Evolutionary conservation across 2,888 invertebrate species (phyloP).

Genomic region (Cephus nigrinus): DNA sequence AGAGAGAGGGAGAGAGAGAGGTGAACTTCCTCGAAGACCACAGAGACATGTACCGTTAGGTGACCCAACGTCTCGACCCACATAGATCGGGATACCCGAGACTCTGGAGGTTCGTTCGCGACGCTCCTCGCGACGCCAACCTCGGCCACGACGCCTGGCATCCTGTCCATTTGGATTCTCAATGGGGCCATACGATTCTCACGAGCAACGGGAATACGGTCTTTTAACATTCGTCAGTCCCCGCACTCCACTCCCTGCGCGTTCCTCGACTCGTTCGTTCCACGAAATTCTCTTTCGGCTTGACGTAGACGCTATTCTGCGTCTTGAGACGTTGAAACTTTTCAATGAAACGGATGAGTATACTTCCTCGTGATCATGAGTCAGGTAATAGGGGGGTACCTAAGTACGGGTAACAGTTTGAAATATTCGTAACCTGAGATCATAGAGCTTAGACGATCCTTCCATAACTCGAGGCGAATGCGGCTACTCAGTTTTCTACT

Average conservation of each 20-base stretch:
- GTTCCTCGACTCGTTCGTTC: neutral
- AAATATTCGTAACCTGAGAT: neutral
- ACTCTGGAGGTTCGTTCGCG: neutral
- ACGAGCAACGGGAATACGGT: neutral
- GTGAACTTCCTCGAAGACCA: constrained; percentile 11
- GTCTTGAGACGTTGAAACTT: neutral
- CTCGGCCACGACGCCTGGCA: neutral
- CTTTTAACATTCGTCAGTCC: neutral
- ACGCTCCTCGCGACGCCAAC: neutral
- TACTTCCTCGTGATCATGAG: neutral
- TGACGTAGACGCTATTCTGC: neutral
- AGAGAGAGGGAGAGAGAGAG: constrained; percentile 1
- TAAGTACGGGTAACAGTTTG: neutral
- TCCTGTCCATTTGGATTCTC: neutral
- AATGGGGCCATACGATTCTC: neutral
- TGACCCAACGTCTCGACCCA: constrained; percentile 61
- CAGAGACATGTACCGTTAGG: constrained; percentile 53
- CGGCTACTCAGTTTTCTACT: neutral
- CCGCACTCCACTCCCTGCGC: neutral
- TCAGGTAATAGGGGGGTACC: neutral
- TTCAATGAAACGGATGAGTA: neutral
- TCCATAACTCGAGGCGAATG: neutral
- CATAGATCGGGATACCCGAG: constrained; percentile 27
- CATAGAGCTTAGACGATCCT: neutral
- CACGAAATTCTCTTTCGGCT: neutral